phyloP scores from a whole-genome alignment of 1,140 invertebrate genomes.

The Zaprionus nigranus region DNA sequence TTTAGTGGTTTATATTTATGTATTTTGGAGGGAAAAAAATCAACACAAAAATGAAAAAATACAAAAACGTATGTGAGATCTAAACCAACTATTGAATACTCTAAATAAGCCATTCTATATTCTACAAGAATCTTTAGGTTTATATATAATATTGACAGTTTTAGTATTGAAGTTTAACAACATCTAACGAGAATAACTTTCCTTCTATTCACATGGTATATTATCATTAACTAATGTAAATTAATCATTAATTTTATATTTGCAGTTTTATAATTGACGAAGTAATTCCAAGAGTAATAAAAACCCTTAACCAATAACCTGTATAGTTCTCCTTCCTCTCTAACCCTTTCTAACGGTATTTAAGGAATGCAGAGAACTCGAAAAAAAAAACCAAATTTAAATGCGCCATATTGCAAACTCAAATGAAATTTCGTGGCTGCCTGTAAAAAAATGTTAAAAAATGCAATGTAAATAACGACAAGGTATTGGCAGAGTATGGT shows the following conservation, averaged over 20 bases:
- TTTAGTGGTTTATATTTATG: conserved; percentile 30
- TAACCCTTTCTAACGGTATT: background rate
- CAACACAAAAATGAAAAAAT: background rate
- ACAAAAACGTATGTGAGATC: background rate
- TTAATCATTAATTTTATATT: background rate
- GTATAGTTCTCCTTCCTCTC: background rate
- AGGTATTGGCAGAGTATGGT: background rate
- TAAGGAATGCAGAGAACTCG: conserved; percentile 2
- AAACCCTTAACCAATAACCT: background rate
- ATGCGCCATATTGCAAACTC: conserved; percentile 76
- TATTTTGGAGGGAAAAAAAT: conserved; percentile 30
- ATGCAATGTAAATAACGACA: conserved; percentile 46
- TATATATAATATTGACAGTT: background rate
- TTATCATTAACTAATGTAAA: too few relatives aligned
- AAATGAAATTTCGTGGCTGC: conserved; percentile 82
- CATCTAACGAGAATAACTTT: too few relatives aligned
- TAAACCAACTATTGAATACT: background rate
- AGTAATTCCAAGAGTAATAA: background rate
- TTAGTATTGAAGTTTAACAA: too few relatives aligned
- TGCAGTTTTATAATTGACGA: too few relatives aligned
- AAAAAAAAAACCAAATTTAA: conserved; percentile 59
- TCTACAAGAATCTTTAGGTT: background rate
- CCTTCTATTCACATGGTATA: too few relatives aligned
- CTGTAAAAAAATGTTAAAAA: conserved; percentile 54
- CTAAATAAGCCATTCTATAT: background rate